phyloP scores from a whole-genome alignment of 2,113 vertebrate genomes.

The Salvator merianae region DNA sequence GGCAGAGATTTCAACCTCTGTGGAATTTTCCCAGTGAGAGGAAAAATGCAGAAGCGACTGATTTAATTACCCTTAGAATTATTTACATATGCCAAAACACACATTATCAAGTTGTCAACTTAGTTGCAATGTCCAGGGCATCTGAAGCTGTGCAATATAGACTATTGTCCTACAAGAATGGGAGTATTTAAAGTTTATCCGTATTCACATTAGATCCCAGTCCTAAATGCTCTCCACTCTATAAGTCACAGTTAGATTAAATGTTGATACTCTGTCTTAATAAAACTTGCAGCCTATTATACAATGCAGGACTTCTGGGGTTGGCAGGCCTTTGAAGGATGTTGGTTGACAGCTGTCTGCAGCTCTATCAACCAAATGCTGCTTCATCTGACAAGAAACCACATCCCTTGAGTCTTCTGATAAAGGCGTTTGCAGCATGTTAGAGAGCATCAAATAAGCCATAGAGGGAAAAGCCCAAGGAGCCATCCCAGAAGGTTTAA shows the following conservation, averaged over 20 bases:
- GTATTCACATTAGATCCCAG: neutral
- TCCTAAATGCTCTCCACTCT: neutral
- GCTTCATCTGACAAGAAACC: conserved; percentile 9
- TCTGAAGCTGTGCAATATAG: neutral
- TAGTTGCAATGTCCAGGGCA: neutral
- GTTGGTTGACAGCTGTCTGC: neutral
- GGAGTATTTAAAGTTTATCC: neutral
- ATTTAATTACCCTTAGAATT: neutral
- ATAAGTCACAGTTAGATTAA: neutral
- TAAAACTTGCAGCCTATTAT: neutral
- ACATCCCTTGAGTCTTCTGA: neutral
- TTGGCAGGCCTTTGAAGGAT: conserved; percentile 10
- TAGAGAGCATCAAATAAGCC: conserved; percentile 8
- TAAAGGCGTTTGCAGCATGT: neutral
- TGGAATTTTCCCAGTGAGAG: neutral
- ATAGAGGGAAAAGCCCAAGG: neutral
- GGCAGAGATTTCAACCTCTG: neutral
- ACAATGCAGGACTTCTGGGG: neutral
- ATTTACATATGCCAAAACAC: neutral
- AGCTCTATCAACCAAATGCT: neutral
- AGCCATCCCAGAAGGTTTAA: neutral
- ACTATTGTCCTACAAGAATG: neutral
- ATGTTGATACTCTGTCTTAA: neutral
- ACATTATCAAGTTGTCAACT: neutral
- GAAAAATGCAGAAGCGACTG: neutral